These are phyloP conservation scores for Chrysopilus asiliformis DNA, from an alignment of 2,888 invertebrate species.

Conservation along the genomic window DNA sequence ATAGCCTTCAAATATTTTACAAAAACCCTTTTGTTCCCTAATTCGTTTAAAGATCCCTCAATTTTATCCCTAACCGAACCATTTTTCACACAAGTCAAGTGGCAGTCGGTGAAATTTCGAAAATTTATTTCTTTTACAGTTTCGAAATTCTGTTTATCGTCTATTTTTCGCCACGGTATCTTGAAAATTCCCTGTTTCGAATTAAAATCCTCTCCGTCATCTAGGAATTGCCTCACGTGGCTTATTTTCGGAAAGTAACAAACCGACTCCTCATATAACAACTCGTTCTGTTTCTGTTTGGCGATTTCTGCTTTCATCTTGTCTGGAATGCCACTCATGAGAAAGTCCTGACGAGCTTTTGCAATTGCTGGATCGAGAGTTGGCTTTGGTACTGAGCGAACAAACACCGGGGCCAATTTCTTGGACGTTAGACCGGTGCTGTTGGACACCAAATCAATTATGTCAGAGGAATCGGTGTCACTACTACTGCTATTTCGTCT, in stretches of 20 bases:
- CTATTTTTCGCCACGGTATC: too few species aligned
- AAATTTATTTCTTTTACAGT: too few species aligned
- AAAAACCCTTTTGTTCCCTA: too few species aligned
- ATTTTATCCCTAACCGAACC: too few species aligned
- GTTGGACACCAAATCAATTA: constrained; percentile 25
- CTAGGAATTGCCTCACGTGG: constrained; percentile 55
- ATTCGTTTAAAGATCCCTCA: too few species aligned
- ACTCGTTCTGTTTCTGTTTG: constrained; percentile 37
- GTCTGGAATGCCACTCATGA: constrained; percentile 58
- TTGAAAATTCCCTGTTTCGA: too few species aligned
- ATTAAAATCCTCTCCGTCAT: too few species aligned
- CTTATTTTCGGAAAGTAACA: constrained; percentile 47
- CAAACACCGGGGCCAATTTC: constrained; percentile 61
- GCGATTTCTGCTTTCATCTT: constrained; percentile 42
- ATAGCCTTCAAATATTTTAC: too few species aligned
- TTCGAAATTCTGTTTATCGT: too few species aligned
- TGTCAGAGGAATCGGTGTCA: constrained; percentile 14
- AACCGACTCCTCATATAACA: constrained; percentile 26
- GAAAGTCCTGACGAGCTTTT: constrained; percentile 53
- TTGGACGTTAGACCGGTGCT: too few species aligned
- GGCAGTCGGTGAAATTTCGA: too few species aligned
- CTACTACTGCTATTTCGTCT: neutral
- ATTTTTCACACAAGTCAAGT: too few species aligned
- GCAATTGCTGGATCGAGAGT: constrained; percentile 43
- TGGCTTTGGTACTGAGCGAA: constrained; percentile 40